Percentiles rank a stretch among this genome's conserved stretches.
phyloP scores from a whole-genome alignment of 2,797 vertebrate species.

The Limnodromus scolopaceus region DNA sequence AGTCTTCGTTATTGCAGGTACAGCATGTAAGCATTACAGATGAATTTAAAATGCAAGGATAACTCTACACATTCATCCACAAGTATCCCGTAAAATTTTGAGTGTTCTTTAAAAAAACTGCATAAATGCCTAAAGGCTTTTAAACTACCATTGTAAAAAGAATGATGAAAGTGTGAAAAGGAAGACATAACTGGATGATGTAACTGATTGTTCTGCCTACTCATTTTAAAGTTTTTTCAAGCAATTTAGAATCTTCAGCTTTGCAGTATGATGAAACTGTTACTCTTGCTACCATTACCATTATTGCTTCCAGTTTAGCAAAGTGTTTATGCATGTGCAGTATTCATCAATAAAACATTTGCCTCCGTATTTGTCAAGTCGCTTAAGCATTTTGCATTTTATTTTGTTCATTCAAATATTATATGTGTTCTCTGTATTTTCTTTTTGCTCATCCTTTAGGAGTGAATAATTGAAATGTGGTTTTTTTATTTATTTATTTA shows the following conservation, averaged over 20 bases:
- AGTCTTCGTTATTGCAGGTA: constrained; percentile 64
- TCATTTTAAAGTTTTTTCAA: constrained; percentile 54
- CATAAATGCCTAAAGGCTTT: constrained; percentile 65
- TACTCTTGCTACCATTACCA: not conserved
- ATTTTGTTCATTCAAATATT: not conserved
- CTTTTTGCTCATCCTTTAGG: not conserved
- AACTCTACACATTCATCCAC: constrained; percentile 56
- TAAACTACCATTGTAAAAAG: constrained; percentile 68
- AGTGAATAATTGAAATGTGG: not conserved
- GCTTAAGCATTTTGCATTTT: constrained; percentile 6
- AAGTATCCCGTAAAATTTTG: constrained; percentile 72
- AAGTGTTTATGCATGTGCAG: not conserved
- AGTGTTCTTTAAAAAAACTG: constrained; percentile 62
- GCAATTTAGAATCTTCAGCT: not conserved
- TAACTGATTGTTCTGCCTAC: constrained; percentile 35
- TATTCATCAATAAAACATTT: constrained; percentile 57
- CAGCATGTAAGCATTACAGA: constrained; percentile 36
- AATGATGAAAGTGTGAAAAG: constrained; percentile 51
- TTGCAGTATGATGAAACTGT: not conserved
- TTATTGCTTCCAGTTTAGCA: constrained; percentile 36
- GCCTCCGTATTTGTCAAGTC: constrained; percentile 22
- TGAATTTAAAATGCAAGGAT: constrained; percentile 39
- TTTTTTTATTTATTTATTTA: constrained; percentile 27
- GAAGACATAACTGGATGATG: not conserved
- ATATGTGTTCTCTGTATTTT: not conserved